Evolutionary conservation across 2,113 vertebrate genomes (phyloP).

Genomic region (Cariama cristata): DNA sequence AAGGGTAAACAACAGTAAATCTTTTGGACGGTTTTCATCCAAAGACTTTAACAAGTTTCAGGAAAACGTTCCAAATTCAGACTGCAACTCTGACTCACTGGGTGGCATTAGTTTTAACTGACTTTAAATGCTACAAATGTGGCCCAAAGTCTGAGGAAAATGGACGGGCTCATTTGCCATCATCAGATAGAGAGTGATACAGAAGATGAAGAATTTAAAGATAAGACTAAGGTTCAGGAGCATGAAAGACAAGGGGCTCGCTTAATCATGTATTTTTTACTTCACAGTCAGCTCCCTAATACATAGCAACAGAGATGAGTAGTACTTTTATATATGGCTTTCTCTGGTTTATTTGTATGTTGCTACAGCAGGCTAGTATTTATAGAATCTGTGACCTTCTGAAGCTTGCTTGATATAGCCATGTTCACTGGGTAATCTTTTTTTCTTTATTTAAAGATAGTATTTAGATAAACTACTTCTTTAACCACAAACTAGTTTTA

Average conservation of each 20-base stretch:
- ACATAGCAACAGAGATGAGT: background rate
- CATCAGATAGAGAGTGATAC: background rate
- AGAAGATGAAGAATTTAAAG: background rate
- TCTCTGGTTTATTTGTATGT: background rate
- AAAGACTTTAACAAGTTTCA: background rate
- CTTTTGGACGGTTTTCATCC: background rate
- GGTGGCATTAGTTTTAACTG: background rate
- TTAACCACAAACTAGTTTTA: background rate
- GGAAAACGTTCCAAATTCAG: background rate
- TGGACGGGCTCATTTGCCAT: background rate
- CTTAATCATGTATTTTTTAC: background rate
- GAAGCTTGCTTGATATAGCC: background rate
- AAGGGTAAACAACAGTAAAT: constrained; percentile 25
- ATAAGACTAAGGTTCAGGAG: background rate
- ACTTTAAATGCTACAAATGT: background rate
- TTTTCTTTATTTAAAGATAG: background rate
- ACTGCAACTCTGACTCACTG: background rate
- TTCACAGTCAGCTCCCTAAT: background rate
- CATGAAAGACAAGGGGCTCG: background rate
- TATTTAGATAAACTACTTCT: background rate
- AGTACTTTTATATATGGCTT: background rate
- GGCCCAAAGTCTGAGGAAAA: background rate
- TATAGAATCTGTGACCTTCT: background rate
- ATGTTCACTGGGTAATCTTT: background rate
- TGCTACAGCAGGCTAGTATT: background rate